Evolutionary conservation across 2,113 vertebrate species (phyloP).

Genomic region (Phasianus colchicus): DNA sequence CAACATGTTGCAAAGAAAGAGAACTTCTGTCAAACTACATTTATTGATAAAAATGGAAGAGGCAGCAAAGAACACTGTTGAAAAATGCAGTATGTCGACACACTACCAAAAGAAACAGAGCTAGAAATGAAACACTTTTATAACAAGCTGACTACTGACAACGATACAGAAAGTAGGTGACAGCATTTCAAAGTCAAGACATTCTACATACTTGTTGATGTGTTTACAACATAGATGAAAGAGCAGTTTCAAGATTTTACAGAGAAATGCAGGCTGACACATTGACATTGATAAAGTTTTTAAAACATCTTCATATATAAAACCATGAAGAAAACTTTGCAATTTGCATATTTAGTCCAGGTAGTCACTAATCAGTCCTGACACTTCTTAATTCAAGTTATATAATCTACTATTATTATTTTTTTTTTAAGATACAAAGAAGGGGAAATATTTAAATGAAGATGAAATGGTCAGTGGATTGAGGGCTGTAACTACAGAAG

Average conservation of each 20-base stretch:
- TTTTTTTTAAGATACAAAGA: not conserved
- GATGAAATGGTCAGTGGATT: not conserved
- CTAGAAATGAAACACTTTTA: constrained; percentile 68
- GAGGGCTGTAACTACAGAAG: not conserved
- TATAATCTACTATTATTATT: not conserved
- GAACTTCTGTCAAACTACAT: constrained; percentile 60
- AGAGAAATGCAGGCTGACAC: constrained; percentile 61
- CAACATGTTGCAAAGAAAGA: constrained; percentile 55
- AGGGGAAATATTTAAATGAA: not conserved
- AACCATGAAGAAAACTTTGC: constrained; percentile 63
- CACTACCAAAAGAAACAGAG: constrained; percentile 67
- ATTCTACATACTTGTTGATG: constrained; percentile 77
- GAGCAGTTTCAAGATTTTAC: constrained; percentile 67
- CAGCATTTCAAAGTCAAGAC: constrained; percentile 77
- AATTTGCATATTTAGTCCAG: constrained; percentile 68
- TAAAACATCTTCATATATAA: constrained; percentile 55
- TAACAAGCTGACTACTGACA: constrained; percentile 76
- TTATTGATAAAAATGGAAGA: constrained; percentile 70
- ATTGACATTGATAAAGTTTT: constrained; percentile 68
- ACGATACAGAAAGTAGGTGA: constrained; percentile 74
- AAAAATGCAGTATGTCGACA: constrained; percentile 53
- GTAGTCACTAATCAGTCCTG: not conserved
- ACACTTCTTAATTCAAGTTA: not conserved
- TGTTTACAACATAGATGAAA: constrained; percentile 79
- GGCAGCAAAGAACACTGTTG: constrained; percentile 36